Evolutionary conservation across 2,888 invertebrate genomes (phyloP).

Genomic region (Cosmorhoe ocellata): DNA sequence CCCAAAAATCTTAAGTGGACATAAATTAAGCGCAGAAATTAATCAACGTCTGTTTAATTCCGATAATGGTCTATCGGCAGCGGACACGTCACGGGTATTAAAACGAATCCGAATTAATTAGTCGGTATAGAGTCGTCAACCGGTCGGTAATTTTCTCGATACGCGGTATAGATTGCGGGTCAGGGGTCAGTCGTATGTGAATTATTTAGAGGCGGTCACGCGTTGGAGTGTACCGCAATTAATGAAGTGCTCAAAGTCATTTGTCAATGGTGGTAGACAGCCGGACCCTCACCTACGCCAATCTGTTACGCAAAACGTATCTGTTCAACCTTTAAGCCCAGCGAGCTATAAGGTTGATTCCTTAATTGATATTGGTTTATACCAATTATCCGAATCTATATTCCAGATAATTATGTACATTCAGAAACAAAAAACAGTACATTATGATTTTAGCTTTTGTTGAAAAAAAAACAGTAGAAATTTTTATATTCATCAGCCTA

Average conservation of each 20-base stretch:
- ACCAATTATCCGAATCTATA: constrained; percentile 2
- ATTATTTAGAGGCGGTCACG: constrained; percentile 76
- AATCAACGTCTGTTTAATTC: constrained; percentile 37
- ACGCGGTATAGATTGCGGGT: constrained; percentile 57
- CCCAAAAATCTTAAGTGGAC: constrained; percentile 36
- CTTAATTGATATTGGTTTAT: constrained; percentile 22
- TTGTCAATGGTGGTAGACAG: constrained; percentile 65
- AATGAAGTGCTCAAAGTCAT: constrained; percentile 76
- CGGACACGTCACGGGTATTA: constrained; percentile 42
- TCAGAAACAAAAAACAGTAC: too few relatives aligned
- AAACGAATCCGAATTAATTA: constrained; percentile 59
- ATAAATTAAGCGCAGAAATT: constrained; percentile 39
- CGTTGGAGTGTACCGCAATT: constrained; percentile 72
- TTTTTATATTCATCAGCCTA: too few relatives aligned
- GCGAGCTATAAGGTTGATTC: constrained; percentile 32
- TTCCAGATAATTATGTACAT: too few relatives aligned
- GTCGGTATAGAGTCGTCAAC: constrained; percentile 56
- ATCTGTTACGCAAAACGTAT: constrained; percentile 62
- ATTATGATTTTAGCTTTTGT: too few relatives aligned
- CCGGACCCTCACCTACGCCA: constrained; percentile 55
- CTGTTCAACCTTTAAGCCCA: constrained; percentile 47
- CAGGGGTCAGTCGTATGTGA: constrained; percentile 65
- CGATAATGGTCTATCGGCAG: constrained; percentile 38
- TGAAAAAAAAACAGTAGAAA: too few relatives aligned
- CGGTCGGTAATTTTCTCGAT: constrained; percentile 55